Base-by-base conservation (phyloP, 2,113 vertebrate genomes). In the Ia io region DNA sequence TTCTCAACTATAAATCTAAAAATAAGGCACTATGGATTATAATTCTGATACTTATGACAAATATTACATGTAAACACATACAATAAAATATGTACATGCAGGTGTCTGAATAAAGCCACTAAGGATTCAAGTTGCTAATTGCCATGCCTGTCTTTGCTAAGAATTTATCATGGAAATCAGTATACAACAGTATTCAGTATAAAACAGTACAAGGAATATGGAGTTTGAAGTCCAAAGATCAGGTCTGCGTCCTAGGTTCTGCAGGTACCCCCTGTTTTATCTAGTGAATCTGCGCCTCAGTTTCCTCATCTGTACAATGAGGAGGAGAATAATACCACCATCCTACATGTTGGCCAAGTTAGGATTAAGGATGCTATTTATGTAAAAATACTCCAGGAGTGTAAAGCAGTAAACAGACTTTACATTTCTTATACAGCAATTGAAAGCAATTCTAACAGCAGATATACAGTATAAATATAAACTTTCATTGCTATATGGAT, bases 1-100 rank as follows among this genome's bases (percentile, higher is more conserved):
- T 87, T 94, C 30, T 83, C 79, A 89, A 70, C 9, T 63, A 37
- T 42, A 90, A 95, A 79, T 86, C 47, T 90, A 88, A 95, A 96
- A 63, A n/a, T 80, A 69, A 84, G 37, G 23, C 32, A 37, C 18
- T 76, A 63, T 0, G 44, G 47, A 51, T 65, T 86, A 49, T 83
- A 73, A 74, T 82, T 67, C 49, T 89, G 37, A 84, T 23, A 79
- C n/a, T 44, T 37, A 88, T 35, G 14, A 91, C 32, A 77, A 67
- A 53, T 63, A 71, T 25, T 71, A 83, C n/a, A 76, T 12, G 44
- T 18, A 84, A 78, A 84, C 28, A 74, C n/a, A 56, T 10, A 42
- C 32, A 49, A 92, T 53, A 94, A 83, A 83, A 84, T 37, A 40
- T 22, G 28, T 18, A 67, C 5, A 6, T 51, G 11, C 9, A 70